These are phyloP conservation scores for Diarsia rubi DNA, from an alignment of 2,888 invertebrate species.

Conservation along the genomic window DNA sequence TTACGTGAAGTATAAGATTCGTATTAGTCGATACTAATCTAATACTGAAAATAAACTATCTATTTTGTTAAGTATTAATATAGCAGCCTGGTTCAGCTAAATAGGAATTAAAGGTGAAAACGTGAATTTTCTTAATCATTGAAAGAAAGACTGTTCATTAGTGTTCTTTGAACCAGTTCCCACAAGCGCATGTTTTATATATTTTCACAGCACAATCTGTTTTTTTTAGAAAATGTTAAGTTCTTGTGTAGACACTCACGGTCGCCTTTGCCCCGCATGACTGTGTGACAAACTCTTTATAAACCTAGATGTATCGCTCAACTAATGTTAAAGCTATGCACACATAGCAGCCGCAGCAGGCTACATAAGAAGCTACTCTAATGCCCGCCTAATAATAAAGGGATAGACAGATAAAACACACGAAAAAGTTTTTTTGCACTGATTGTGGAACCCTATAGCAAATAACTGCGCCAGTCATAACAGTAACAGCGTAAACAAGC, in stretches of 20 bases:
- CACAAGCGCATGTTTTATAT: background rate
- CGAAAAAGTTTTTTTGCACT: background rate
- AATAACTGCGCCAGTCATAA: background rate
- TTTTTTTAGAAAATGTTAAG: background rate
- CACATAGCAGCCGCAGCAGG: background rate
- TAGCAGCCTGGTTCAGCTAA: background rate
- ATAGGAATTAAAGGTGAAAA: background rate
- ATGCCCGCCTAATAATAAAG: too few species aligned
- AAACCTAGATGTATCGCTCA: too few species aligned
- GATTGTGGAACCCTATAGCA: too few species aligned
- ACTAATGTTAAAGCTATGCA: background rate
- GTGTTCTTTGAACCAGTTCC: background rate
- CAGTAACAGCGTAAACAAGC: constrained; percentile 10
- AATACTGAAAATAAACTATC: constrained; percentile 9
- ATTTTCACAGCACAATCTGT: background rate
- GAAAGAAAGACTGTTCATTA: background rate
- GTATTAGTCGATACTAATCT: background rate
- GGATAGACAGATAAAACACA: too few species aligned
- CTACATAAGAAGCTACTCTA: background rate
- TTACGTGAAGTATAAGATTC: too few species aligned
- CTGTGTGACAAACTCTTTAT: background rate
- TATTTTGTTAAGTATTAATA: background rate
- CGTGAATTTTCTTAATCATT: background rate
- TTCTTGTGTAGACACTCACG: too few species aligned
- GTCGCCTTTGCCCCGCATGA: background rate